Evolutionary conservation across 2,113 vertebrate species (phyloP), one percentile per base, ranked within the genome.

Genomic region (Nicator chloris): DNA sequence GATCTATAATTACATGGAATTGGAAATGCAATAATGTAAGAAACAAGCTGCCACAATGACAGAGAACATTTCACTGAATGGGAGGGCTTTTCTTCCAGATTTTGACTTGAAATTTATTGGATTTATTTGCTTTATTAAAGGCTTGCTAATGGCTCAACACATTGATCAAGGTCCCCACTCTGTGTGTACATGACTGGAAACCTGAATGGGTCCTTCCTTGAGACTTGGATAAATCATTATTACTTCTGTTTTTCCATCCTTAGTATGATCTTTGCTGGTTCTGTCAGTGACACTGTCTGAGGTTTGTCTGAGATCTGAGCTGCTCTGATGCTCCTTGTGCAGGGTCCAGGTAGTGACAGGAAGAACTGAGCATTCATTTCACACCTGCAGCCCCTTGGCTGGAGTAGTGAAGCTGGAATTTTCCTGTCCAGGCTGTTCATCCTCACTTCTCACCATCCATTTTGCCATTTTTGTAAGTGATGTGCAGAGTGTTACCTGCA

Each of bases 81-180:
- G 70, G 61, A 88, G 44, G 4, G 8, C 9, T 83, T 85, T 83
- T 45, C 54, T 26, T 70, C 54, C 64, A 39, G 45, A 53, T 92
- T 92, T 86, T 86, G 22, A 42, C 72, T 90, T 60, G 57, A 51
- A 85, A 94, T 93, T 59, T 66, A 44, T 72, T 83, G 42, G 22
- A 26, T 86, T 80, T 95, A 35, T 94, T 95, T 83, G 47, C 71
- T 86, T 92, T 87, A 86, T 92, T 94, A 93, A 91, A 86, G 50
- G 42, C 75, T 86, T 92, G 37, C 75, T 90, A 61, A 80, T 70
- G 60, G 56, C 31, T 88, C 45, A 15, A 42, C 71, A 50, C 24
- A 40, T 70, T 78, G 81, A 87, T 89, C 69, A 71, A 39, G 78
- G 37, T 81, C n/a, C 47, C 44, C 16, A 35, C 17, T 75, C 24